Evolutionary conservation across 2,888 invertebrate genomes (phyloP).

Genomic region (Schizaphis graminum): DNA sequence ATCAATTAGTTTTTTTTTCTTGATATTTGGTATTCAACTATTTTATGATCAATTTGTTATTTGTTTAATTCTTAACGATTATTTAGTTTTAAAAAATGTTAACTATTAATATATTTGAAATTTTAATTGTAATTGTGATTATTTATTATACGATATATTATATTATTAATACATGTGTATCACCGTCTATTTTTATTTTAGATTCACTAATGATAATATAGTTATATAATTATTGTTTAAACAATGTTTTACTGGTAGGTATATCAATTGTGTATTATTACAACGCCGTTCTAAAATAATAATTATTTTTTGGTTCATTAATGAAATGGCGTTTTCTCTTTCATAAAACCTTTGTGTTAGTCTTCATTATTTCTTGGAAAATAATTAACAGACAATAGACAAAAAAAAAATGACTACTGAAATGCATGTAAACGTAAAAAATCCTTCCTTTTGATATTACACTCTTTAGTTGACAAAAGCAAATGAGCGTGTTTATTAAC

Average conservation of each 20-base stretch:
- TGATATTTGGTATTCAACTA: background rate
- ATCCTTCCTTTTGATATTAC: background rate
- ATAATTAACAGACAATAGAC: conserved; percentile 36
- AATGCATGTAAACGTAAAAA: background rate
- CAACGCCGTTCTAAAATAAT: background rate
- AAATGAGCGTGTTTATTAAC: conserved; percentile 15
- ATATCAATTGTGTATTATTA: conserved; percentile 20
- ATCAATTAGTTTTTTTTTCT: background rate
- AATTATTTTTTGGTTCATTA: conserved; percentile 31
- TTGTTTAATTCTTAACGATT: background rate
- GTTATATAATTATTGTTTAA: background rate
- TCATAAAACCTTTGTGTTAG: conserved; percentile 28
- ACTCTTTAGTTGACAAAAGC: background rate
- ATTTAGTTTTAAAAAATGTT: background rate
- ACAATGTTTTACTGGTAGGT: background rate
- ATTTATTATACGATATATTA: background rate
- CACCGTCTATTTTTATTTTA: background rate
- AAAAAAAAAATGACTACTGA: background rate
- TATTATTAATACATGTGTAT: background rate
- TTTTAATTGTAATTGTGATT: background rate
- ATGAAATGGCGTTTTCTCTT: conserved; percentile 20
- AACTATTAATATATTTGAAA: background rate
- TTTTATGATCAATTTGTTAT: background rate
- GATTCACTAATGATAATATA: background rate
- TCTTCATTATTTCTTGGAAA: conserved; percentile 42